Percentiles rank a stretch among this genome's conserved stretches.
These are phyloP conservation scores for rabbit (Oryctolagus cuniculus) DNA, from an alignment of 2,113 vertebrate genomes.

Conservation along the genomic window mOryCun1.1 NC_091435.1:80670501-80671000, in stretches of 20 bases:
- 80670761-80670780: background rate
- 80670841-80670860: background rate
- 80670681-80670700: conserved; percentile 41
- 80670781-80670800: background rate
- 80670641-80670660: background rate
- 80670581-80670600: background rate
- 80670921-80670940: background rate
- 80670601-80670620: background rate
- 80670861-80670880: background rate
- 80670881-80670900: background rate
- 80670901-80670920: background rate
- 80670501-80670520: background rate
- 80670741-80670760: background rate
- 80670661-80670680: background rate
- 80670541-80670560: conserved; percentile 21
- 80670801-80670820: background rate
- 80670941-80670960: background rate
- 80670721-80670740: background rate
- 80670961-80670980: background rate
- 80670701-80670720: background rate
- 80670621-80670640: background rate
- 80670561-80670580: conserved; percentile 22
- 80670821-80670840: background rate
- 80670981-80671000: background rate
- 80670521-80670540: conserved; percentile 45